A percentile compares a stretch with the other conserved stretches of the same genome.
These are phyloP conservation scores for Hyles lineata DNA, from an alignment of 2,888 invertebrate species.

Conservation along the genomic window DNA sequence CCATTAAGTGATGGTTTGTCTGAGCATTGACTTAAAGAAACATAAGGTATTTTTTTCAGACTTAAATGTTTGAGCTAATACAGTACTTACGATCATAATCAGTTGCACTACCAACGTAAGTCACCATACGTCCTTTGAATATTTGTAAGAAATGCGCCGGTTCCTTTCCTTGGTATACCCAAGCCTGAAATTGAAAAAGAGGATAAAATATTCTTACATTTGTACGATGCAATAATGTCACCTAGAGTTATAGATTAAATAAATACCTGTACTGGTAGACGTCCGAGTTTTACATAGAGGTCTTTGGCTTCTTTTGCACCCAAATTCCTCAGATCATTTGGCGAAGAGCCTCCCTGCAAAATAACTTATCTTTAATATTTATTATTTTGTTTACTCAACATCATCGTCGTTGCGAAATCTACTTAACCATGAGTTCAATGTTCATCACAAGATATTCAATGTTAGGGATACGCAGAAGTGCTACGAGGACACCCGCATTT, in stretches of 20 bases:
- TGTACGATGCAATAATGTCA: no score
- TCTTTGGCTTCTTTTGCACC: constrained; percentile 86
- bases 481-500: no score
- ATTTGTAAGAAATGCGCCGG: constrained; percentile 96
- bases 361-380: not conserved
- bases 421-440: not conserved
- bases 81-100: constrained; percentile 85
- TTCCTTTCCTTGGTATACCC: constrained; percentile 95
- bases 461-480: no score
- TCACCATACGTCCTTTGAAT: constrained; percentile 93
- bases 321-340: constrained; percentile 89
- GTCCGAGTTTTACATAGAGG: constrained; percentile 78
- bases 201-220: not conserved
- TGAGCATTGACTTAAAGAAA: no score
- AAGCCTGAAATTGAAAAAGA: constrained; percentile 73
- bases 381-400: no score
- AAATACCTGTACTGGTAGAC: constrained; percentile 80
- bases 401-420: no score
- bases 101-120: constrained; percentile 88
- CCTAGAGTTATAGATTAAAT: not conserved
- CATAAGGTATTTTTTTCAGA: no score
- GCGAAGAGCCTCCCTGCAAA: constrained; percentile 89
- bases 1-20: no score
- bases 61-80: no score
- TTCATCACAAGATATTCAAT: not conserved